A percentile compares a stretch with the other conserved stretches of the same genome.
Evolutionary conservation across 2,113 vertebrate genomes (phyloP).

Genomic region (Pampusana beccarii): DNA sequence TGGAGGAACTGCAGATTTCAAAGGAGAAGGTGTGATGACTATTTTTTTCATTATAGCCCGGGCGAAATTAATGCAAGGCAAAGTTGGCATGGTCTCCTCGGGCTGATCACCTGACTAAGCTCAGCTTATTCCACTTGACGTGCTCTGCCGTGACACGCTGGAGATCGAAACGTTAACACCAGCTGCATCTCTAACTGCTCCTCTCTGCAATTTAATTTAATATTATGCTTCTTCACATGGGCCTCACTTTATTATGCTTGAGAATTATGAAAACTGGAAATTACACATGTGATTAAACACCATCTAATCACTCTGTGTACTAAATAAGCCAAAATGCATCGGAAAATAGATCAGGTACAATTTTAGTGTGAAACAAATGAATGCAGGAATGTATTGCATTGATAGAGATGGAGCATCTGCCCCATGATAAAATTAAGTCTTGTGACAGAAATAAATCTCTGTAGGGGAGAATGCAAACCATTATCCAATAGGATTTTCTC

Average conservation of each 20-base stretch:
- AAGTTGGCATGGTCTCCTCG: slow-evolving; percentile 77
- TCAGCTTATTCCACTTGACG: slow-evolving; percentile 81
- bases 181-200: slow-evolving; percentile 44
- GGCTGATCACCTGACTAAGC: slow-evolving; percentile 77
- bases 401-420: slow-evolving; percentile 79
- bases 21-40: background rate
- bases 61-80: slow-evolving; percentile 68
- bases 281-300: slow-evolving; percentile 73
- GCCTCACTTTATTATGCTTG: slow-evolving; percentile 52
- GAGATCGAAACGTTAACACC: slow-evolving; percentile 50
- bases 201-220: slow-evolving; percentile 53
- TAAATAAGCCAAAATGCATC: slow-evolving; percentile 63
- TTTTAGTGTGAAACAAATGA: slow-evolving; percentile 75
- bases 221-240: background rate
- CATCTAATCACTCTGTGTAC: slow-evolving; percentile 47
- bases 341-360: slow-evolving; percentile 72
- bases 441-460: slow-evolving; percentile 83
- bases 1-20: background rate
- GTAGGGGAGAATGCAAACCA: slow-evolving; percentile 69
- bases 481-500: slow-evolving; percentile 77
- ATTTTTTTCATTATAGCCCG: background rate
- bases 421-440: slow-evolving; percentile 82
- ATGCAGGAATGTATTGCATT: slow-evolving; percentile 59
- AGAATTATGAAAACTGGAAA: slow-evolving; percentile 71
- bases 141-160: slow-evolving; percentile 26